Base-by-base conservation (phyloP, 2,113 vertebrate genomes). In the Neolamprologus longior region DNA sequence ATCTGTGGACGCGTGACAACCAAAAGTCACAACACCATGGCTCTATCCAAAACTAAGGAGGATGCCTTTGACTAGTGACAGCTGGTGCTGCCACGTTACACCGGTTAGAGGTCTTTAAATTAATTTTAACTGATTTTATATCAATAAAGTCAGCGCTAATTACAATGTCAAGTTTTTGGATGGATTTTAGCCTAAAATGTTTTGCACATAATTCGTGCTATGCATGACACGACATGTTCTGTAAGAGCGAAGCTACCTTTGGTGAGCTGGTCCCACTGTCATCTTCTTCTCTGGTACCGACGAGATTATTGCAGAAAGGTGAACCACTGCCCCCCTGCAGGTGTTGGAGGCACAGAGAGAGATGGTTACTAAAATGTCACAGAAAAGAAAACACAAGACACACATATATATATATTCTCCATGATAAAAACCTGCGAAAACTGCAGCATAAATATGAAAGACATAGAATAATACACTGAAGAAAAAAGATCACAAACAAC, bases 211-310 rank as follows among this genome's bases (percentile, higher is more conserved):
- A 76, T 76, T 47, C 1, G 15, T 76, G 42, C 3, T 76, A 47
- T 76, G 42, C 40, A 19, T 47, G 71, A 76, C 42, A 28, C 1
- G 42, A 47, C 9, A 1, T 76, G 24, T 76, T 76, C 7, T 12
- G 47, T 28, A 7, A 5, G 31, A 52, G 15, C n/a, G 4, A 68
- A 6, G 21, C 3, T 68, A 97, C 96, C 96, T 96, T 96, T 58
- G 97, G 92, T 1, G 97, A 95, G 92, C 96, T 97, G 86, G 96
- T 96, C 83, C 96, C 96, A 86, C 95, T 94, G 94, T 97, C 96
- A 66, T 96, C 96, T 93, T 99, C 96, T 93, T 99, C 96, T 91
- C 95, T 94, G 55, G 95, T 95, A 24, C 94, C 90, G 3, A 93
- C 95, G 47, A 96, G 95, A 21, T 96, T 96, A 83, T 96, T 96